Base-by-base conservation (phyloP, 1,140 invertebrate genomes). In the Alviniconcha marisindica region DNA sequence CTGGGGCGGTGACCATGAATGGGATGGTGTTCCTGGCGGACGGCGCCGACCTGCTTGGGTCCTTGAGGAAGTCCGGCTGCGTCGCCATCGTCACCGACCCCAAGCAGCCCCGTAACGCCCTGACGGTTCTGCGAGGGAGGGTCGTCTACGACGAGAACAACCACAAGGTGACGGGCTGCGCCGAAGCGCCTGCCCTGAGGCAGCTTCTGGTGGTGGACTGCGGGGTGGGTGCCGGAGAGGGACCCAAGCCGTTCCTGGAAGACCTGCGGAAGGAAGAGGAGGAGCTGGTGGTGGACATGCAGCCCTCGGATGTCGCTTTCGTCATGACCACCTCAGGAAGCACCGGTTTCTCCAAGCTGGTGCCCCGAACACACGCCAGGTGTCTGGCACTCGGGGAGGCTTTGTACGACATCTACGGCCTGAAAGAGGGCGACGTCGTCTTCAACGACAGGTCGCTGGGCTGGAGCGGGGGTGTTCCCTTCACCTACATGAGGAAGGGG, bases 261-360 rank as follows among this genome's bases (percentile, higher is more conserved):
- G 60, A 66, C 15, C 60, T 66, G 31, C 15, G 28, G 60, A 66
- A 66, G 60, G 60, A 66, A n/a, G 24, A 66, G 60, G 60, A 66
- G 12, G 10, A 76, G 36, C 81, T 56, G 24, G 38, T 51, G 1
- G 74, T 40, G 28, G 71, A 85, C 24, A 76, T 79, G 21, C 31
- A 44, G 21, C 60, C 80, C 36, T 24, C 33, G 28, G 84, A 85
- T 33, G 10, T 82, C 24, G 84, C 51, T 24, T 69, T 60, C 24
- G 51, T 85, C 38, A 54, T 85, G 73, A 82, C 84, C 12, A 82
- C 80, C 44, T 85, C 84, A 48, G 84, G 84, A n/a, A 85, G 80
- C 28, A 82, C 84, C 1, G 84, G 84, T 21, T 85, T 82, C 66
- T 78, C 80, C 14, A 85, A 85, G 51, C 74, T 85, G 48, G 81